These are phyloP conservation scores for Ophion obscuratus DNA, from an alignment of 2,888 invertebrate genomes.

Conservation along the genomic window DNA sequence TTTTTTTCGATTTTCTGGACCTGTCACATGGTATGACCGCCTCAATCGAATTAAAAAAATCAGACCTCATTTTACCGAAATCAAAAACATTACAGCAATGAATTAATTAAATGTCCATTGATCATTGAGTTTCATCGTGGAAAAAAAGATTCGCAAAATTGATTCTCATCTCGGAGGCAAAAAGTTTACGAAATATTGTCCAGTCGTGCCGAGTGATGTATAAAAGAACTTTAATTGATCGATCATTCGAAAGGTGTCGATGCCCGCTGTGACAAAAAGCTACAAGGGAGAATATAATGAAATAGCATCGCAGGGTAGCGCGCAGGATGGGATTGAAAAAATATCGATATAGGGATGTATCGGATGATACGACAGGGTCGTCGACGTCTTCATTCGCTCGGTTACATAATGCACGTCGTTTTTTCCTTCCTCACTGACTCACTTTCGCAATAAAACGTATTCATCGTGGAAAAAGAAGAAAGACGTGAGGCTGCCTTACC, in stretches of 20 bases:
- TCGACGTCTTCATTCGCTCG: constrained; percentile 30
- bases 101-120: too few species aligned
- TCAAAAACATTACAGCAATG: too few species aligned
- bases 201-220: not conserved
- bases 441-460: constrained; percentile 26
- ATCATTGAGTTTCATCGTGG: too few species aligned
- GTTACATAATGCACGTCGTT: constrained; percentile 23
- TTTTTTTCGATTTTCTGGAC: too few species aligned
- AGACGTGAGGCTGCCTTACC: not conserved
- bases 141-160: too few species aligned
- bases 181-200: too few species aligned
- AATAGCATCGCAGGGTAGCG: constrained; percentile 49
- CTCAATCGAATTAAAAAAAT: too few species aligned
- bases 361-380: constrained; percentile 31
- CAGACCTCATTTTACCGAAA: too few species aligned
- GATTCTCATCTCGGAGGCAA: too few species aligned
- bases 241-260: not conserved
- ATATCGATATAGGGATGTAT: constrained; percentile 27
- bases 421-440: constrained; percentile 9
- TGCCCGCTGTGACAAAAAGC: not conserved
- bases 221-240: not conserved
- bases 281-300: constrained; percentile 2
- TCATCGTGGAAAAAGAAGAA: constrained; percentile 19
- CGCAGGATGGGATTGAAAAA: not conserved
- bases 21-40: too few species aligned